Conservation (phyloP, 2,888 invertebrate genomes). For the Drosophila ezoana region DNA sequence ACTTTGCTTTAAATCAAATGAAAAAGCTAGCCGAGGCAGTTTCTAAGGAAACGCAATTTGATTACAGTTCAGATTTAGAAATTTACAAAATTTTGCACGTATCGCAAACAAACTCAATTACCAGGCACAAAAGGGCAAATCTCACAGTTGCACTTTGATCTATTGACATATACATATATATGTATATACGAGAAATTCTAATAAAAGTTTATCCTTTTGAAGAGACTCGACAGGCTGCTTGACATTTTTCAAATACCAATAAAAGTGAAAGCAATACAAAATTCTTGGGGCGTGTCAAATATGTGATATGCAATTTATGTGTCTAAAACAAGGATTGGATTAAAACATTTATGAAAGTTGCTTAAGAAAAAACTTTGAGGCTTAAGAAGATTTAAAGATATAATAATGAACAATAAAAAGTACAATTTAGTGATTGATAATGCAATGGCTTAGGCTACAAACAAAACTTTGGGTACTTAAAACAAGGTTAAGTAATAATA, state of each 20-base stretch:
- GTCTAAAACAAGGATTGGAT: neutral
- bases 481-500: too few relatives aligned
- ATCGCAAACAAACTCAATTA: constrained; percentile 65
- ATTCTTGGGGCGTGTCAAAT: constrained; percentile 2
- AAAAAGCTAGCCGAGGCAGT: constrained; percentile 8
- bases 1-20: constrained; percentile 24
- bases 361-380: neutral
- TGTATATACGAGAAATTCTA: constrained; percentile 31
- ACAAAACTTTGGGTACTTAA: too few relatives aligned
- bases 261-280: constrained; percentile 11
- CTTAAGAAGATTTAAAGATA: neutral
- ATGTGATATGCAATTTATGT: neutral
- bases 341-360: neutral
- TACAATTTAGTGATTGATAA: too few relatives aligned
- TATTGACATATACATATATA: neutral
- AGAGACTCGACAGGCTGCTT: constrained; percentile 26
- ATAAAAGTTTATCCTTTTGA: constrained; percentile 43
- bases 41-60: constrained; percentile 26
- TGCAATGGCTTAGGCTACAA: too few relatives aligned
- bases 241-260: constrained; percentile 16
- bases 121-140: constrained; percentile 48
- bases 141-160: constrained; percentile 41
- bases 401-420: too few relatives aligned
- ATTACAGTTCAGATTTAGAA: constrained; percentile 13
- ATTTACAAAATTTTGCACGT: constrained; percentile 61